Conservation (phyloP, 2,113 vertebrate species). For the Pterocles gutturalis region DNA sequence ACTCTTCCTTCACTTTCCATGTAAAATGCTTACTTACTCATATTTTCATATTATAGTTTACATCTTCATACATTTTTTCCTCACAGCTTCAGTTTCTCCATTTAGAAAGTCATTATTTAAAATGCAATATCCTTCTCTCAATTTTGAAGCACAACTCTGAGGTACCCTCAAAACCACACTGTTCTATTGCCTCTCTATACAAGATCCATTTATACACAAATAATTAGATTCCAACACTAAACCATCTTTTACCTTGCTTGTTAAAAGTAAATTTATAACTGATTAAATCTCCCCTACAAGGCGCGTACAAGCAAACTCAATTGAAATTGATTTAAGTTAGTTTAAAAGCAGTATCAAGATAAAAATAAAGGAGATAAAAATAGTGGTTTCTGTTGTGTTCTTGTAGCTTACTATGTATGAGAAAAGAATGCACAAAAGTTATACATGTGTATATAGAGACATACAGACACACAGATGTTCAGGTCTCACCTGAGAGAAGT, state of each 20-base stretch:
- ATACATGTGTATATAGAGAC: not conserved
- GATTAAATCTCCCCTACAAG: constrained; percentile 37
- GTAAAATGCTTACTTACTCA: not conserved
- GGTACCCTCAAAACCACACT: not conserved
- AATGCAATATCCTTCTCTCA: constrained; percentile 13
- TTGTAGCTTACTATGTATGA: not conserved
- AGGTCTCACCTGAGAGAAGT: not conserved
- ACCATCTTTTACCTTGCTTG: constrained; percentile 53
- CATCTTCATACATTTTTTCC: not conserved
- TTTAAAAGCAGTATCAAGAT: constrained; percentile 7
- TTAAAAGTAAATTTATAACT: constrained; percentile 62
- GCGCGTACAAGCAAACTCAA: constrained; percentile 32
- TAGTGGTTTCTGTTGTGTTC: not conserved
- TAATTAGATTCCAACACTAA: constrained; percentile 56
- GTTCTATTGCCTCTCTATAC: not conserved
- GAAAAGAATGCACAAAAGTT: not conserved
- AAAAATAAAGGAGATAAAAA: not conserved
- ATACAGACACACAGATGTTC: not conserved
- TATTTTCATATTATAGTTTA: not conserved
- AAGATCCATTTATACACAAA: constrained; percentile 36
- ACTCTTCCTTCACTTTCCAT: not conserved
- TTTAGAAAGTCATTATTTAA: constrained; percentile 24
- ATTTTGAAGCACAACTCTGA: not conserved
- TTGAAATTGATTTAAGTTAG: constrained; percentile 39
- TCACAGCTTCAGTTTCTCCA: not conserved